Percentiles rank a stretch among this genome's conserved stretches.
These are phyloP conservation scores for Drosophila ogumai DNA, from an alignment of 1,140 invertebrate species.

Conservation along the genomic window DNA sequence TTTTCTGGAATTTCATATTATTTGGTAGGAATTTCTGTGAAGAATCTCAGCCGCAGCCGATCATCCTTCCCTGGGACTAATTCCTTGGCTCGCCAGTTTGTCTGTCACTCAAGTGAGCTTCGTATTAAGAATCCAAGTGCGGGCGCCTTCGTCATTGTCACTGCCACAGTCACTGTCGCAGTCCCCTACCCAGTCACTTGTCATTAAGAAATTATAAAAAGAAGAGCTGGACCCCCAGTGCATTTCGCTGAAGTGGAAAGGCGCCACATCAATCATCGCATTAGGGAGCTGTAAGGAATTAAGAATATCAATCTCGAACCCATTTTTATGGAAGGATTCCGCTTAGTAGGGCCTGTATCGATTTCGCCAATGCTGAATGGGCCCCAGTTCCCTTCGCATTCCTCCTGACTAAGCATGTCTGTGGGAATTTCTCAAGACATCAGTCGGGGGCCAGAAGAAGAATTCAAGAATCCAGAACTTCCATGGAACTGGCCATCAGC, in stretches of 20 bases:
- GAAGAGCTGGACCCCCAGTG: slow-evolving; percentile 6
- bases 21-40: slow-evolving; percentile 53
- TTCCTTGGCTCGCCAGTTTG: slow-evolving; percentile 7
- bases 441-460: background rate
- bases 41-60: slow-evolving; percentile 5
- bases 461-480: slow-evolving; percentile 53
- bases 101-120: slow-evolving; percentile 20
- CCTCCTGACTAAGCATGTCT: slow-evolving; percentile 49
- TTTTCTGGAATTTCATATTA: slow-evolving; percentile 29
- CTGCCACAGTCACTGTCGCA: slow-evolving; percentile 13
- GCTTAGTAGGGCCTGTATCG: slow-evolving; percentile 37
- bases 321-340: slow-evolving; percentile 26
- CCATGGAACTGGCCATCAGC: slow-evolving; percentile 42
- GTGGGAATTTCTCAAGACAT: slow-evolving; percentile 49
- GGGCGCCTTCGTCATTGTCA: slow-evolving; percentile 23
- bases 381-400: slow-evolving; percentile 22
- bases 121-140: slow-evolving; percentile 5
- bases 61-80: slow-evolving; percentile 4
- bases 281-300: slow-evolving; percentile 57
- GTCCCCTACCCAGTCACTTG: slow-evolving; percentile 15
- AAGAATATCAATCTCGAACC: slow-evolving; percentile 43
- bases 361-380: slow-evolving; percentile 32
- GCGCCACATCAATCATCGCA: slow-evolving; percentile 79
- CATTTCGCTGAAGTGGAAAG: slow-evolving; percentile 45
- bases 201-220: slow-evolving; percentile 1